Base-by-base conservation (phyloP, 2,888 invertebrate genomes). In the Allygus modestus region DNA sequence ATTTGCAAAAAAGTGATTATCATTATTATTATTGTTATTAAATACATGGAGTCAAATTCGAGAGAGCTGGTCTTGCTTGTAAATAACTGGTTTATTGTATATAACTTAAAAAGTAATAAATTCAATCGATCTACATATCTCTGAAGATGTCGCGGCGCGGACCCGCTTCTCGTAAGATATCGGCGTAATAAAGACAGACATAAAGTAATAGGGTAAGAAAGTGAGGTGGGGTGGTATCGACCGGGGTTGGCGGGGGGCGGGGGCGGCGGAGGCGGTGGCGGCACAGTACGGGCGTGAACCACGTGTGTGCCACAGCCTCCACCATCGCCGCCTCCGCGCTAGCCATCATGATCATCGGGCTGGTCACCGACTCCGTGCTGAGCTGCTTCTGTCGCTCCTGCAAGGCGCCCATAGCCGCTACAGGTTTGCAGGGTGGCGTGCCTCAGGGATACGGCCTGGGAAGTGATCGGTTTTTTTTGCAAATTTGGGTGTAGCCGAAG, bases 361-460 rank as follows among this genome's bases (percentile, higher is more conserved):
- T 97, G 90, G 96, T 97, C 91, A 95, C 96, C 92, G 96, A 97
- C 92, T 97, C 97, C 91, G 96, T 97, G 91, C 94, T 97, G 94
- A 96, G 96, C 94, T 97, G 97, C 93, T 97, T 97, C 93, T 97
- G 97, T 93, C 96, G 97, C 15, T 95, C 96, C 91, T 97, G 97
- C 94, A 95, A 96, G 91, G 96, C 96, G 89, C 96, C 97, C 88
- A 92, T 85, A 0, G 31, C 85, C 9, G 81, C 82, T 93, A 89
- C 91, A 85, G 85, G 85, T 85, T 79, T 54, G 77, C 77, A 20
- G 23, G 23, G 77, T 31, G 28, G 15, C 17, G 46, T 31, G 26
- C 31, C 51, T 15, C 51, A 31, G 23, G 65, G 65, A 96, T 90
- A 94, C 95, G 90, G 93, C 94, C 92, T 94, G 95, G 95, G 93